phyloP scores from a whole-genome alignment of 2,797 vertebrate species.

The Sebastes reedi region DNA sequence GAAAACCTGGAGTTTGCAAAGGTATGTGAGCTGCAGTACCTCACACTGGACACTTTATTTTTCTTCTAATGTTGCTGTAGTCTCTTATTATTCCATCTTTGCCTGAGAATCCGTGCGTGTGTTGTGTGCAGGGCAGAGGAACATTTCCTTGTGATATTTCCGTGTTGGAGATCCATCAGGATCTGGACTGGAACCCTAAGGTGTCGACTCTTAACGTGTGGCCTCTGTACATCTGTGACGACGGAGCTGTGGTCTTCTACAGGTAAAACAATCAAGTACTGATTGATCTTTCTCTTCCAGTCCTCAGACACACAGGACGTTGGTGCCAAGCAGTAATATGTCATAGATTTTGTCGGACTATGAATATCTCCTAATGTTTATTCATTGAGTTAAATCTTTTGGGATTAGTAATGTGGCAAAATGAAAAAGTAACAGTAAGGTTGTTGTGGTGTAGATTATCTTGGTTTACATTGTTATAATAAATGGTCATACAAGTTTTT shows the following conservation, averaged over 20 bases:
- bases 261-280: conserved; percentile 82
- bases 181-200: conserved; percentile 99
- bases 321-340: neutral
- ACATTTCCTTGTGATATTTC: conserved; percentile 99
- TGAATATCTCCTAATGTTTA: neutral
- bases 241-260: conserved; percentile 99
- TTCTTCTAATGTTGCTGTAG: neutral
- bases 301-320: neutral
- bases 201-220: conserved; percentile 97
- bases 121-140: conserved; percentile 90
- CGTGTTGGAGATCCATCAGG: conserved; percentile 98
- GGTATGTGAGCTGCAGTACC: conserved; percentile 73
- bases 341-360: too few relatives aligned
- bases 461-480: neutral
- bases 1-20: conserved; percentile 98
- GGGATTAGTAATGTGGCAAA: neutral
- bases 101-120: neutral
- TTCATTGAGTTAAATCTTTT: neutral
- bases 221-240: conserved; percentile 99
- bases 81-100: neutral
- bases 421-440: neutral
- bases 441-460: neutral
- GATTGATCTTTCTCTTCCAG: neutral
- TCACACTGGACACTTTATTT: neutral
- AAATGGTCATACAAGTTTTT: neutral